Evolutionary conservation across 2,888 invertebrate genomes (phyloP), one percentile per base, ranked within the genome.

Genomic region (Orgyia antiqua): DNA sequence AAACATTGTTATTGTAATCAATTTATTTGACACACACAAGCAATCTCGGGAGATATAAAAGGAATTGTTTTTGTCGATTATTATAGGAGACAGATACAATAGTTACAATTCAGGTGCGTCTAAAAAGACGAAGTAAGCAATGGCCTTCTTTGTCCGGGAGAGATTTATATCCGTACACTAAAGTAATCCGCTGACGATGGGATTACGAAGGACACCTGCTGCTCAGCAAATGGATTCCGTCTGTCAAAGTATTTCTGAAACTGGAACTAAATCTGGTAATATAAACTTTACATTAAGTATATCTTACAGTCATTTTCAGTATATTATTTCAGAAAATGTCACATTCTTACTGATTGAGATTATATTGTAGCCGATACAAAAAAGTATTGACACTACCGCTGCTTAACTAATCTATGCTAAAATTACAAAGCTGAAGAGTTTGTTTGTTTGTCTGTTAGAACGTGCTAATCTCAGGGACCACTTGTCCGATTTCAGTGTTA

Each of bases 141-240:
- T 57, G 51, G 48, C 58, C 56, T 56, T 59, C 55, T 50, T 35
- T 40, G 40, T 50, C 54, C 47, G 49, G 49, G 39, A 45, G 58
- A 76, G 74, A 77, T 77, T 77, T 79, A 76, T 79, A 60, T 63
- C 51, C 67, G 61, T 66, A 75, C 69, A 76, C 71, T 72, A 59
- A 59, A 73, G 66, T 72, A 73, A 76, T 74, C 68, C 69, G 72
- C 71, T 73, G 78, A 74, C 74, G 73, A 77, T 73, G 72, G 72
- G 67, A 71, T 73, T 68, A 71, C 60, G 51, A 68, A 62, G 65
- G 70, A 72, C 78, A 82, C 78, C 79, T 82, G 78, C 74, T 73
- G 62, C 65, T 73, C 68, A 51, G 56, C 54, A 65, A 76, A 76
- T 74, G 61, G 72, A 66, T 64, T 62, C 61, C 59, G 61, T 68